phyloP scores from a whole-genome alignment of 2,113 vertebrate species.

The Chlorocebus sabaeus region DNA sequence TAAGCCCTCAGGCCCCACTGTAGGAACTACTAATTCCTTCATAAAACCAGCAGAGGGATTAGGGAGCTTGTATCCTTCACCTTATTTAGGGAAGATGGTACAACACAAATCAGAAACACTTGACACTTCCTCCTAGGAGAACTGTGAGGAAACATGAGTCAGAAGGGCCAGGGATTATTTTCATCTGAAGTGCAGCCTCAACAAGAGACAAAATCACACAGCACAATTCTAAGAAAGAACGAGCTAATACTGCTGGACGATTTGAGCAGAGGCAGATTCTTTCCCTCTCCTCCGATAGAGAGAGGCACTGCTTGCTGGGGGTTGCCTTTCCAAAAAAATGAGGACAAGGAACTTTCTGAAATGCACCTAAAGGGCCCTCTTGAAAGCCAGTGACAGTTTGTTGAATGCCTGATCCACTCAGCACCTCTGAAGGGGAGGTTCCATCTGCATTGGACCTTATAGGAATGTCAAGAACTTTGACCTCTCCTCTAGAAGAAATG shows the following conservation, averaged over 20 bases:
- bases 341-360: not conserved
- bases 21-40: not conserved
- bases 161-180: not conserved
- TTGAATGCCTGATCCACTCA: not conserved
- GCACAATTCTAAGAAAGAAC: not conserved
- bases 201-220: not conserved
- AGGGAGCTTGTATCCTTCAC: not conserved
- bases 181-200: not conserved
- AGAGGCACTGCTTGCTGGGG: not conserved
- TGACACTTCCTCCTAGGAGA: not conserved
- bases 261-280: not conserved
- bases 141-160: not conserved
- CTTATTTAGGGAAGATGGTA: not conserved
- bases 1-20: not conserved
- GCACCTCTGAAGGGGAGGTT: not conserved
- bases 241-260: not conserved
- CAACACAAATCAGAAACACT: not conserved
- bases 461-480: not conserved
- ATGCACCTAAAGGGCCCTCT: not conserved
- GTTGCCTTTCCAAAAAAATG: not conserved
- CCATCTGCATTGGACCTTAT: not conserved
- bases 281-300: not conserved
- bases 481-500: constrained; percentile 5
- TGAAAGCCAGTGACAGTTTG: not conserved
- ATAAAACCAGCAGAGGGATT: not conserved